Evolutionary conservation across 2,797 vertebrate genomes (phyloP).

Genomic region (Lycodopsis pacificus): DNA sequence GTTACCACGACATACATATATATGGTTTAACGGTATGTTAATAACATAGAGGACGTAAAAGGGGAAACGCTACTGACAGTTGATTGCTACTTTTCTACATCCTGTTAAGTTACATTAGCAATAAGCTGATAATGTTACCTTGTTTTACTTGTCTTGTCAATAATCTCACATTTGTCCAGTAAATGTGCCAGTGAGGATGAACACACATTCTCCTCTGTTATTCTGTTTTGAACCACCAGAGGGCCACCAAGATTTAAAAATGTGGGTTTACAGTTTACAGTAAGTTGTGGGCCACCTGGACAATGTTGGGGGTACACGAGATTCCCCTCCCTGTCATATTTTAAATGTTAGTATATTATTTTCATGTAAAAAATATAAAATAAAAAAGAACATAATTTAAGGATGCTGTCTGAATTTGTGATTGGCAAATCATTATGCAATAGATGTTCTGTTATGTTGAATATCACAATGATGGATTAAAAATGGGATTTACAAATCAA

Average conservation of each 20-base stretch:
- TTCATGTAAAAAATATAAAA: background rate
- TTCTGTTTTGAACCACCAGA: constrained; percentile 47
- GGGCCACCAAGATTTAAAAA: constrained; percentile 18
- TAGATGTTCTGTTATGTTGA: background rate
- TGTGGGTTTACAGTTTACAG: background rate
- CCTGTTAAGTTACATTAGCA: background rate
- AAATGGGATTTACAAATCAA: background rate
- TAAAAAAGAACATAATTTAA: background rate
- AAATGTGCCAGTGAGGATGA: background rate
- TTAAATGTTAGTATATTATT: background rate
- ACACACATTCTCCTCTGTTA: background rate
- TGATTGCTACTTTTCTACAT: background rate
- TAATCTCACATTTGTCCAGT: background rate
- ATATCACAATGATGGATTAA: background rate
- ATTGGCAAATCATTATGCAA: background rate
- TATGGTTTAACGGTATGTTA: background rate
- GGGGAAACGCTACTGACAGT: background rate
- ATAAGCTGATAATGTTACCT: background rate
- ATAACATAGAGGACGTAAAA: background rate
- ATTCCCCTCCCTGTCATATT: background rate
- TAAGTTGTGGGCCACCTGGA: too few relatives aligned
- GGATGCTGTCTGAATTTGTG: background rate
- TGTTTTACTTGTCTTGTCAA: background rate
- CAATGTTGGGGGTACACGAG: background rate
- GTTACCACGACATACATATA: background rate